Evolutionary conservation across 2,113 vertebrate genomes (phyloP).

Genomic region (Rhinopomastus cyanomelas): DNA sequence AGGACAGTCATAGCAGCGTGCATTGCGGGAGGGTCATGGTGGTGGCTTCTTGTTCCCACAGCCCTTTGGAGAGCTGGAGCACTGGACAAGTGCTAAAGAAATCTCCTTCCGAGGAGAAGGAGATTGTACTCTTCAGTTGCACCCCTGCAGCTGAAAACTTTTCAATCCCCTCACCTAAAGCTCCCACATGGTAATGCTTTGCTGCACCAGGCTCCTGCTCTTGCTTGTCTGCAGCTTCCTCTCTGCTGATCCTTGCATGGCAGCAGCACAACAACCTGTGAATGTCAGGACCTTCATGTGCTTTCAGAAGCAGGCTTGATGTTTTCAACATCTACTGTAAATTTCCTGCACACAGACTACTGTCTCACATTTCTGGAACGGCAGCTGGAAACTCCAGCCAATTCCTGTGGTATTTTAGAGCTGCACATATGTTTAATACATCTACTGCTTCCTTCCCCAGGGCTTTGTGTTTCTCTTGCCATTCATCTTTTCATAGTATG

Average conservation of each 20-base stretch:
- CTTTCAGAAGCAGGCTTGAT: conserved; percentile 21
- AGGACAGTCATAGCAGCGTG: neutral
- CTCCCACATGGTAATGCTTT: neutral
- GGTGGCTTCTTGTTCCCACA: neutral
- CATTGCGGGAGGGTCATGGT: neutral
- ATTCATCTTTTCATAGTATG: conserved; percentile 38
- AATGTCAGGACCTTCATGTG: neutral
- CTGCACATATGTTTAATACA: conserved; percentile 56
- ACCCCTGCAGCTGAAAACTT: neutral
- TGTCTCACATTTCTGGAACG: conserved; percentile 49
- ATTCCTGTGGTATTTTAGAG: conserved; percentile 41
- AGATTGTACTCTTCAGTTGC: neutral
- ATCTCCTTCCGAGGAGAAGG: neutral
- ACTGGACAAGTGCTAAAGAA: neutral
- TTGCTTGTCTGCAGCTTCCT: neutral
- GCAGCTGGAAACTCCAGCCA: neutral
- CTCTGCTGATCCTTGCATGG: neutral
- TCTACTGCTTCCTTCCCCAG: conserved; percentile 37
- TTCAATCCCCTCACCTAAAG: neutral
- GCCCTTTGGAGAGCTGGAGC: neutral
- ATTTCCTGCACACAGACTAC: neutral
- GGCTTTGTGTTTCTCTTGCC: conserved; percentile 23
- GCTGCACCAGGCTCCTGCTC: neutral
- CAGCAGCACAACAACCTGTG: neutral
- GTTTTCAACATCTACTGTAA: conserved; percentile 40